Conservation (phyloP, 2,888 invertebrate species). For the Stenoptilia bipunctidactyla region DNA sequence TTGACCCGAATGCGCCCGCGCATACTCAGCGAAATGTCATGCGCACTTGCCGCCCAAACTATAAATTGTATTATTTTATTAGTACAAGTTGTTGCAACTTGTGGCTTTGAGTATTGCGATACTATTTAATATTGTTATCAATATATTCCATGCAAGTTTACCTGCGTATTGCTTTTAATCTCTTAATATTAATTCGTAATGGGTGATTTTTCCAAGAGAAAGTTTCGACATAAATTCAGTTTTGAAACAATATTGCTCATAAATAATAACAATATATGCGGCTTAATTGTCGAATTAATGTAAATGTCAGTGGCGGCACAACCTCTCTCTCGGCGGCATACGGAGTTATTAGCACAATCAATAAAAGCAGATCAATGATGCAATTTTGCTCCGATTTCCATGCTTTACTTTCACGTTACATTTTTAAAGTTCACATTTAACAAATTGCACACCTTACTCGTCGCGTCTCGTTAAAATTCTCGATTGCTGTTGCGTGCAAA, state of each 20-base stretch:
- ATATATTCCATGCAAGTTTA: too few species aligned
- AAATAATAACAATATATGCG: neutral
- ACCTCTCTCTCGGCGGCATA: conserved; percentile 17
- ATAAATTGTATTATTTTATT: too few species aligned
- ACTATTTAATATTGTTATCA: too few species aligned
- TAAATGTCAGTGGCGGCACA: conserved; percentile 17
- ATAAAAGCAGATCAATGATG: conserved; percentile 6
- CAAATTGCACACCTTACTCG: neutral
- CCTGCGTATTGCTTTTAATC: too few species aligned
- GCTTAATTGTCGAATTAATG: neutral
- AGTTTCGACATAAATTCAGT: too few species aligned
- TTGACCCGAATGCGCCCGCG: conserved; percentile 21
- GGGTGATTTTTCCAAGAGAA: too few species aligned
- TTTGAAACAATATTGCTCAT: conserved; percentile 1
- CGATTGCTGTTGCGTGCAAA: too few species aligned
- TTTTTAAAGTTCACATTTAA: neutral
- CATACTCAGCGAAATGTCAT: conserved; percentile 3
- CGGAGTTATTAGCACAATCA: neutral
- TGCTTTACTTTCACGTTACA: conserved; percentile 12
- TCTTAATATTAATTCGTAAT: too few species aligned
- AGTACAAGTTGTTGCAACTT: too few species aligned
- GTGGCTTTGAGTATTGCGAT: too few species aligned
- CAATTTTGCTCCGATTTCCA: conserved; percentile 16
- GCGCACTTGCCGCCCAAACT: too few species aligned
- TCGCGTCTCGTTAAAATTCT: too few species aligned